Conservation (phyloP, 1,140 invertebrate species). For the Adoxophyes honmai region DNA sequence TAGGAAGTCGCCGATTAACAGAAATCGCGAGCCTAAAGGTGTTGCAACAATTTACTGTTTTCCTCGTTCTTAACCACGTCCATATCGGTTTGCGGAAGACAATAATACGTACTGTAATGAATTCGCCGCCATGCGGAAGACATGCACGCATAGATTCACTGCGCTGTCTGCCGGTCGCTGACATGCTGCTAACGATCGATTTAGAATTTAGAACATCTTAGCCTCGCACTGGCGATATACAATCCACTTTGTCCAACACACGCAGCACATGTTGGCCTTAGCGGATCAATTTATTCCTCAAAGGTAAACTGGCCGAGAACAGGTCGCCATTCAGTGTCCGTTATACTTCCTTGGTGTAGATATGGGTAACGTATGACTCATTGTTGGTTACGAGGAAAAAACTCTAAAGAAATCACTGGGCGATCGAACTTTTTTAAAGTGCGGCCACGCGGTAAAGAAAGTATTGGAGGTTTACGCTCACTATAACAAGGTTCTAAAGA, state of each 20-base stretch:
- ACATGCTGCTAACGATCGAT: slow-evolving; percentile 20
- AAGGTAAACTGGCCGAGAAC: slow-evolving; percentile 25
- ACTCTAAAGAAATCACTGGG: too few relatives aligned
- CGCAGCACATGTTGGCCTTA: slow-evolving; percentile 43
- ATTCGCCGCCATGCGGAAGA: slow-evolving; percentile 42
- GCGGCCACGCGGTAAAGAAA: too few relatives aligned
- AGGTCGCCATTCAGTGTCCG: slow-evolving; percentile 43
- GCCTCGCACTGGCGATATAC: slow-evolving; percentile 23
- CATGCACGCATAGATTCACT: slow-evolving; percentile 27
- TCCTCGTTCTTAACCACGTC: slow-evolving; percentile 12
- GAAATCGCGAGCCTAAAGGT: too few relatives aligned
- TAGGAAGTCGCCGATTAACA: too few relatives aligned
- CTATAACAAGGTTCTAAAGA: too few relatives aligned
- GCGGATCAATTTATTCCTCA: slow-evolving; percentile 44
- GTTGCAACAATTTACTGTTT: slow-evolving; percentile 13
- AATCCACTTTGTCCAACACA: neutral
- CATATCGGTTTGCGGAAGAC: slow-evolving; percentile 21
- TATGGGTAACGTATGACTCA: neutral
- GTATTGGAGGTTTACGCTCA: too few relatives aligned
- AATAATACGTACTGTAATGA: slow-evolving; percentile 25
- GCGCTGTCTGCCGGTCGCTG: slow-evolving; percentile 14
- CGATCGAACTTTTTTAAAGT: too few relatives aligned
- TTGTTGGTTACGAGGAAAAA: too few relatives aligned
- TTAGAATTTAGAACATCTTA: slow-evolving; percentile 33
- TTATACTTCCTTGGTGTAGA: slow-evolving; percentile 36